Evolutionary conservation across 2,888 invertebrate genomes (phyloP).

Genomic region (Scotopteryx bipunctaria): DNA sequence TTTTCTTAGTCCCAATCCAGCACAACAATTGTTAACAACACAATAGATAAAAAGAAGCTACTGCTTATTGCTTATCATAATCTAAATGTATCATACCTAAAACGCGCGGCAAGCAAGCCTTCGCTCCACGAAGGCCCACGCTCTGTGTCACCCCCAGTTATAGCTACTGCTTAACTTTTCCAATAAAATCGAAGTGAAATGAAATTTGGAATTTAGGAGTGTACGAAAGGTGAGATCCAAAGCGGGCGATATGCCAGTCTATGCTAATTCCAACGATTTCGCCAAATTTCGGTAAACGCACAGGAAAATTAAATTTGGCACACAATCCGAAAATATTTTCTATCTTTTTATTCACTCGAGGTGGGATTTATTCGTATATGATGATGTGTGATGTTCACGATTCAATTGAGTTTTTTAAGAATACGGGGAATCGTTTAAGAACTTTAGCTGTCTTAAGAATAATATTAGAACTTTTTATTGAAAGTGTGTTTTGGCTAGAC

Average conservation of each 20-base stretch:
- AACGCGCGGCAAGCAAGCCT: too few species aligned
- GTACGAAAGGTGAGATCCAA: slow-evolving; percentile 60
- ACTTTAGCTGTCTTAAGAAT: too few species aligned
- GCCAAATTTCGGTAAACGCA: slow-evolving; percentile 38
- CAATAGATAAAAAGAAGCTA: too few species aligned
- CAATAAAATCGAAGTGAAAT: slow-evolving; percentile 78
- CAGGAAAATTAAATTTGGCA: slow-evolving; percentile 52
- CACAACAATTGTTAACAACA: too few species aligned
- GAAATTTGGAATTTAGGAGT: slow-evolving; percentile 73
- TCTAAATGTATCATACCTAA: too few species aligned
- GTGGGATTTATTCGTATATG: slow-evolving; percentile 21
- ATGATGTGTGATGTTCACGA: background rate
- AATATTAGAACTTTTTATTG: too few species aligned
- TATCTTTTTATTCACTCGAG: slow-evolving; percentile 23
- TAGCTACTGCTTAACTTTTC: slow-evolving; percentile 73
- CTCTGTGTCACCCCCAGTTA: slow-evolving; percentile 51
- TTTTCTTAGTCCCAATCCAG: too few species aligned
- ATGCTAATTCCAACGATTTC: slow-evolving; percentile 61
- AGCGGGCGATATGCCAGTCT: slow-evolving; percentile 50
- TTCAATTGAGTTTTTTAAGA: slow-evolving; percentile 8
- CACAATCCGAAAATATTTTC: slow-evolving; percentile 43
- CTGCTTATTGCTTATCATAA: too few species aligned
- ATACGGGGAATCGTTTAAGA: background rate
- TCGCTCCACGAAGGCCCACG: background rate
- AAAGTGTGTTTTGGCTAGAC: too few species aligned